Evolutionary conservation across 2,888 invertebrate genomes (phyloP).

Genomic region (Thelaira solivaga): DNA sequence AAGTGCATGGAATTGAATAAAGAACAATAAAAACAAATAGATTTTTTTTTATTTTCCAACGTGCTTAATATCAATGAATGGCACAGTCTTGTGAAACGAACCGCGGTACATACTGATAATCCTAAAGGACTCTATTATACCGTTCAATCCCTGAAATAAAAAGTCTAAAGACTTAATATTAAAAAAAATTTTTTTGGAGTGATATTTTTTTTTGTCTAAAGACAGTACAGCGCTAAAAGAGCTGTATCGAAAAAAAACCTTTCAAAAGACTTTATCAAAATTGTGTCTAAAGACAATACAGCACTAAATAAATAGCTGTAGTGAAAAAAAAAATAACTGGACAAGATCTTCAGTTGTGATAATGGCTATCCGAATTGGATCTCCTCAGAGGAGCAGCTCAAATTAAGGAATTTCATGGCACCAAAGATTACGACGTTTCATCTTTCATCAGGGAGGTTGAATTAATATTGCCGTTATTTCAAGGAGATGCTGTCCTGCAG

Average conservation of each 20-base stretch:
- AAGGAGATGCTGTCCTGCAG: conserved; percentile 30
- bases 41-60: neutral
- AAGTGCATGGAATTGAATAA: too few species aligned
- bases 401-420: conserved; percentile 42
- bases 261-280: neutral
- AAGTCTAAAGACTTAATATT: neutral
- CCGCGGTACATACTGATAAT: neutral
- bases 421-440: conserved; percentile 46
- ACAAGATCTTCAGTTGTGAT: neutral
- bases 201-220: neutral
- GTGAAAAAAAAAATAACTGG: neutral
- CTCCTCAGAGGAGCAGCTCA: conserved; percentile 44
- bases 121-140: neutral
- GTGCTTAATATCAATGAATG: too few species aligned
- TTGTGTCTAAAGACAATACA: neutral
- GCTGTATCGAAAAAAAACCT: too few species aligned
- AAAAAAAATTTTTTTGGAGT: neutral
- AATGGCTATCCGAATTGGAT: conserved; percentile 39
- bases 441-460: conserved; percentile 57
- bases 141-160: neutral
- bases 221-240: neutral
- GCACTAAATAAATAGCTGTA: neutral
- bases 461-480: conserved; percentile 42
- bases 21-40: neutral
- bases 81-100: neutral